Evolutionary conservation across 2,113 vertebrate species (phyloP).

Genomic region (Calonectris borealis): DNA sequence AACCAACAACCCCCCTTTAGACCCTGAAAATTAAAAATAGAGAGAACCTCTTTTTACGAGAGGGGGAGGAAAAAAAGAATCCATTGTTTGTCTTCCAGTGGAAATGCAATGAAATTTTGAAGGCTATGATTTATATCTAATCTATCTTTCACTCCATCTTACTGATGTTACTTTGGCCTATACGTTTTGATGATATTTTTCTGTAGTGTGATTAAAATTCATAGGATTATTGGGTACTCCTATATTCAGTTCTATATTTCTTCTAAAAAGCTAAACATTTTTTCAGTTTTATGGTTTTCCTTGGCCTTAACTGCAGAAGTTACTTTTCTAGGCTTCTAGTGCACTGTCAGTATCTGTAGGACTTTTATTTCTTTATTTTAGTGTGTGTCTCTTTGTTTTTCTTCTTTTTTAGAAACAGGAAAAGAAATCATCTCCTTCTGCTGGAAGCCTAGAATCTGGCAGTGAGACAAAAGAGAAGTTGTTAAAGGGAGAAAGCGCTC

Average conservation of each 20-base stretch:
- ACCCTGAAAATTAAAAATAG: background rate
- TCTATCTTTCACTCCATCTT: background rate
- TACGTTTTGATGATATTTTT: background rate
- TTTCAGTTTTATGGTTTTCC: background rate
- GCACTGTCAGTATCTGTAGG: background rate
- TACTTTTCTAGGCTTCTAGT: background rate
- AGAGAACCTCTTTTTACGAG: background rate
- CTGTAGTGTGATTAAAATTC: background rate
- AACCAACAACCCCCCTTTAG: fast-evolving
- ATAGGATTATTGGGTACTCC: background rate
- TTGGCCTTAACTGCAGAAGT: background rate
- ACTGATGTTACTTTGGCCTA: background rate
- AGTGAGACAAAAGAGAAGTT: slow-evolving; percentile 87
- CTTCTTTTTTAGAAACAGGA: slow-evolving; percentile 84
- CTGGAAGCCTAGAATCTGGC: slow-evolving; percentile 87
- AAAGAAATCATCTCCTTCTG: slow-evolving; percentile 85
- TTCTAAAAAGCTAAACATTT: background rate
- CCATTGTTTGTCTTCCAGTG: background rate
- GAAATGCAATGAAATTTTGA: background rate
- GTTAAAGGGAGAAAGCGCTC: slow-evolving; percentile 90
- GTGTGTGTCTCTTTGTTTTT: background rate
- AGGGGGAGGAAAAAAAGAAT: background rate
- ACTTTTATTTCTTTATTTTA: background rate
- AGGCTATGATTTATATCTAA: background rate
- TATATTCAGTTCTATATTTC: background rate